phyloP scores from a whole-genome alignment of 2,797 vertebrate genomes.

The Enteromius afrohamiltoni region DNA sequence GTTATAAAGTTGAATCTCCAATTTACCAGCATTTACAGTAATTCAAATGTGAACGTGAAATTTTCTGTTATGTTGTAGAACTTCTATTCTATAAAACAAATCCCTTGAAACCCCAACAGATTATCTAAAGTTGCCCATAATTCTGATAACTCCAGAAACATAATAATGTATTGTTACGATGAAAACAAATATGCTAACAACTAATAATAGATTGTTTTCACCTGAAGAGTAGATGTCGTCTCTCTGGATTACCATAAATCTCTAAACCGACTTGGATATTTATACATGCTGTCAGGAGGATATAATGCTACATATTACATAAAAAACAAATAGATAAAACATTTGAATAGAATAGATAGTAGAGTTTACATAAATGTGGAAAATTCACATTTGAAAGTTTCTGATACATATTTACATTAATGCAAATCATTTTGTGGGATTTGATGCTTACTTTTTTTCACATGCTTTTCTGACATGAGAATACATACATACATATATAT shows the following conservation, averaged over 20 bases:
- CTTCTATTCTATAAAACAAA: neutral
- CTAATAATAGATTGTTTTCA: neutral
- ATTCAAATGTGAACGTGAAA: neutral
- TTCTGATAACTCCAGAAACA: neutral
- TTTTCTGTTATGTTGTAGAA: neutral
- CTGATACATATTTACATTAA: neutral
- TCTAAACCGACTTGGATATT: neutral
- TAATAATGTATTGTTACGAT: neutral
- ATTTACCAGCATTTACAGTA: neutral
- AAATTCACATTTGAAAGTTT: conserved; percentile 9
- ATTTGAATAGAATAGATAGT: conserved; percentile 14
- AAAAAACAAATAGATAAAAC: neutral
- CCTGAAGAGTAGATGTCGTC: neutral
- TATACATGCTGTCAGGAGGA: neutral
- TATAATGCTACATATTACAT: conserved; percentile 2
- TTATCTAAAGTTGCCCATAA: neutral
- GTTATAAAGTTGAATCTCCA: neutral
- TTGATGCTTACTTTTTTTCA: neutral
- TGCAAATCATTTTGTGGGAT: neutral
- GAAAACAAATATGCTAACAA: neutral
- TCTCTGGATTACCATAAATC: neutral
- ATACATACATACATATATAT: too few species aligned
- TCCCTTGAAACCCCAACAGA: neutral
- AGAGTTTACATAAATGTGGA: conserved; percentile 23
- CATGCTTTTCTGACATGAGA: neutral